phyloP scores from a whole-genome alignment of 2,113 vertebrate genomes.

The Promerops cafer region DNA sequence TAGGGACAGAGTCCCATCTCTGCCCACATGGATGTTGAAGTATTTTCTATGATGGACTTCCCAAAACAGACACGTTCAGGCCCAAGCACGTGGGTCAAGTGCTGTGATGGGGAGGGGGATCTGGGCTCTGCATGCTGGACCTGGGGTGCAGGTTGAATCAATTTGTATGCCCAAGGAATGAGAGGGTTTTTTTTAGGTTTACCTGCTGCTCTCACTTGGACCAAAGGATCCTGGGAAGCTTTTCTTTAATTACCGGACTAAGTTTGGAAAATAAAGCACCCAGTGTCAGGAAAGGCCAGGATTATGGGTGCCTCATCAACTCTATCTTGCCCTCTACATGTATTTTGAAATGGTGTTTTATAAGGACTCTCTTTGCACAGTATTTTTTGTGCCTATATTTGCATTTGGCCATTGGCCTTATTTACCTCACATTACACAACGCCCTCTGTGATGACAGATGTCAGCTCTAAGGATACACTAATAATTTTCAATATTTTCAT shows the following conservation, averaged over 20 bases:
- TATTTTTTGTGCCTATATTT: background rate
- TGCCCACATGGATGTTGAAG: background rate
- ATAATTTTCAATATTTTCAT: background rate
- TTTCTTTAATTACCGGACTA: background rate
- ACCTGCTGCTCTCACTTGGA: background rate
- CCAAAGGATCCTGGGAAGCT: background rate
- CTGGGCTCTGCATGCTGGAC: background rate
- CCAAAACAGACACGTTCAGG: background rate
- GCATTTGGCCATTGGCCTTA: background rate
- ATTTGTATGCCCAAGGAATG: background rate
- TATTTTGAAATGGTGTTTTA: background rate
- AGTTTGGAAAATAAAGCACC: background rate
- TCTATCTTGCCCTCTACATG: background rate
- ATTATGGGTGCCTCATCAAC: background rate
- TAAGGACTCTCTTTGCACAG: background rate
- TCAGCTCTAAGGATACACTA: background rate
- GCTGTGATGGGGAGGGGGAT: background rate
- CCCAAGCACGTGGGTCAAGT: rapidly evolving
- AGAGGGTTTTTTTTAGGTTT: background rate
- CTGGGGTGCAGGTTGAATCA: background rate
- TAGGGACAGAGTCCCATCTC: background rate
- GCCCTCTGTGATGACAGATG: background rate
- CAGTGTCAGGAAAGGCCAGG: background rate
- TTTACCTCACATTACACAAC: background rate
- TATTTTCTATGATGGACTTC: background rate